phyloP scores from a whole-genome alignment of 1,140 invertebrate genomes.

The Aricia agestis region DNA sequence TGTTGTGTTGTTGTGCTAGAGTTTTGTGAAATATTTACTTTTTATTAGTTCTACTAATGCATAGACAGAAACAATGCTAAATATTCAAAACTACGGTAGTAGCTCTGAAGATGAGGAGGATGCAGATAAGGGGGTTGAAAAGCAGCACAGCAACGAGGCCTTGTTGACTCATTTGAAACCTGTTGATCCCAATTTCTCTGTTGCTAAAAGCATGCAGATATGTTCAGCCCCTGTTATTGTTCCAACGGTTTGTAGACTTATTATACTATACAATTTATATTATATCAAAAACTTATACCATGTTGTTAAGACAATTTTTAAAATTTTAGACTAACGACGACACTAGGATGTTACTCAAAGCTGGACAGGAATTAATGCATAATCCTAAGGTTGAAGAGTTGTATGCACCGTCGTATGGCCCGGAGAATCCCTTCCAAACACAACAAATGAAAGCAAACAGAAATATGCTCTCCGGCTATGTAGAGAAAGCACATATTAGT shows the following conservation, averaged over 20 bases:
- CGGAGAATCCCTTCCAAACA: slow-evolving; percentile 93
- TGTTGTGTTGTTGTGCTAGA: background rate
- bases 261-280: slow-evolving; percentile 5
- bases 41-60: background rate
- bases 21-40: background rate
- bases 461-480: slow-evolving; percentile 96
- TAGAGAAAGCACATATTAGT: slow-evolving; percentile 96
- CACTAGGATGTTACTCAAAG: slow-evolving; percentile 67
- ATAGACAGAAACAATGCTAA: slow-evolving; percentile 70
- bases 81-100: slow-evolving; percentile 80
- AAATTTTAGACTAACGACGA: slow-evolving; percentile 63
- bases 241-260: slow-evolving; percentile 78
- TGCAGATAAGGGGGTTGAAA: slow-evolving; percentile 51
- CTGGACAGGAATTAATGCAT: slow-evolving; percentile 86
- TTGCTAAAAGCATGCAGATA: slow-evolving; percentile 79
- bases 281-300: background rate
- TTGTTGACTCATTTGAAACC: slow-evolving; percentile 77
- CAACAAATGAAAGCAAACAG: slow-evolving; percentile 90
- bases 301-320: slow-evolving; percentile 15
- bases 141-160: slow-evolving; percentile 59
- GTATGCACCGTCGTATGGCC: slow-evolving; percentile 90
- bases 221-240: slow-evolving; percentile 88
- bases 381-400: slow-evolving; percentile 98
- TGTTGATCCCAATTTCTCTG: slow-evolving; percentile 65
- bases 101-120: slow-evolving; percentile 78